These are phyloP conservation scores for Hybos culiciformis DNA, from an alignment of 2,888 invertebrate species.

Conservation along the genomic window DNA sequence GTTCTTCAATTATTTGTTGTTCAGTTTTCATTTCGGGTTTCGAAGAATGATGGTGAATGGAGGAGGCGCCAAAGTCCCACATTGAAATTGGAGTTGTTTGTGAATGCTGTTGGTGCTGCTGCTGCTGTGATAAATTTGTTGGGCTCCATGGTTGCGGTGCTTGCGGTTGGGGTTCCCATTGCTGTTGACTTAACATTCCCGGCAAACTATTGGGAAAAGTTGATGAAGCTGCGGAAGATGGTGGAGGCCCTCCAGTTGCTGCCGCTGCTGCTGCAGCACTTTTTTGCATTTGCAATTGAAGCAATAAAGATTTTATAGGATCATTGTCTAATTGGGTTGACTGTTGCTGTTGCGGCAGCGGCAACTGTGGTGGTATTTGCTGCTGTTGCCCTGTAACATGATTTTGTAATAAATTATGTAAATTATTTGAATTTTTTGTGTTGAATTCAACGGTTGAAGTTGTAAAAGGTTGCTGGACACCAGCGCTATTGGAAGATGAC, in stretches of 20 bases:
- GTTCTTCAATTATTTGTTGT: constrained; percentile 14
- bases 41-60: not conserved
- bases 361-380: not conserved
- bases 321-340: constrained; percentile 28
- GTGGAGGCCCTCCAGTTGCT: not conserved
- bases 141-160: not conserved
- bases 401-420: not conserved
- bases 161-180: not conserved
- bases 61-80: constrained; percentile 7
- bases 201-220: not conserved
- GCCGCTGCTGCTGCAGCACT: constrained; percentile 7
- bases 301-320: constrained; percentile 39
- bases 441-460: not conserved
- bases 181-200: not conserved
- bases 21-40: constrained; percentile 14
- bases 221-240: too few species aligned
- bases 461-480: not conserved
- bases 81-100: constrained; percentile 2
- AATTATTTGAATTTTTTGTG: not conserved
- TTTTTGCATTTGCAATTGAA: constrained; percentile 35
- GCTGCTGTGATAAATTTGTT: not conserved
- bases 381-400: not conserved
- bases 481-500: not conserved
- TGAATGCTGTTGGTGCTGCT: not conserved
- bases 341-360: not conserved